Evolutionary conservation across 2,113 vertebrate genomes (phyloP).

Genomic region (Azemiops feae): DNA sequence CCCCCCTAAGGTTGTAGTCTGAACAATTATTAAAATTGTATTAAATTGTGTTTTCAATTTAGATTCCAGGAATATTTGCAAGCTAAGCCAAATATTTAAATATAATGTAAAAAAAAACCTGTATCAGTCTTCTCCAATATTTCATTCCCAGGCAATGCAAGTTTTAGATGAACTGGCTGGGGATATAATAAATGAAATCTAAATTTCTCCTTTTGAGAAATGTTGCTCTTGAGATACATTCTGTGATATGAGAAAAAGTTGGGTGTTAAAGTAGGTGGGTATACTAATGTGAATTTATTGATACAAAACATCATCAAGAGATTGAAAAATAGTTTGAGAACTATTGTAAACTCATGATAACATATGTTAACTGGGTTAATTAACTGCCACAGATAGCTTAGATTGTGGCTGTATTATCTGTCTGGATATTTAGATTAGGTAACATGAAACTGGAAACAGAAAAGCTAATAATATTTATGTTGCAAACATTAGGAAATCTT

Average conservation of each 20-base stretch:
- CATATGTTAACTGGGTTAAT: neutral
- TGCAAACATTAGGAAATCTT: neutral
- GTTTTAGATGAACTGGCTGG: neutral
- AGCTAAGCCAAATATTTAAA: neutral
- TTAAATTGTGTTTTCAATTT: neutral
- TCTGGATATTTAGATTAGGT: neutral
- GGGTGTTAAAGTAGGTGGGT: neutral
- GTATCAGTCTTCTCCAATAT: neutral
- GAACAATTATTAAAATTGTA: neutral
- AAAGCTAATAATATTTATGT: neutral
- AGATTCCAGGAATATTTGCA: neutral
- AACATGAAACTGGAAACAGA: neutral
- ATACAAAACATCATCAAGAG: neutral
- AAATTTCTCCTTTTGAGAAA: neutral
- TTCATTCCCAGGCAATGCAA: neutral
- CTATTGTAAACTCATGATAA: neutral
- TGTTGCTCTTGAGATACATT: neutral
- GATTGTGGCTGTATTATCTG: neutral
- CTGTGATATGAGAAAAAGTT: neutral
- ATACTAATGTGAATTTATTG: neutral
- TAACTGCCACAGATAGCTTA: neutral
- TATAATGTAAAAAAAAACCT: neutral
- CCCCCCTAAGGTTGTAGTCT: neutral
- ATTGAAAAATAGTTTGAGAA: neutral
- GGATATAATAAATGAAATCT: neutral